A percentile compares a stretch with the other conserved stretches of the same genome.
phyloP scores from a whole-genome alignment of 2,888 invertebrate species.

The Linnaemya tessellans region DNA sequence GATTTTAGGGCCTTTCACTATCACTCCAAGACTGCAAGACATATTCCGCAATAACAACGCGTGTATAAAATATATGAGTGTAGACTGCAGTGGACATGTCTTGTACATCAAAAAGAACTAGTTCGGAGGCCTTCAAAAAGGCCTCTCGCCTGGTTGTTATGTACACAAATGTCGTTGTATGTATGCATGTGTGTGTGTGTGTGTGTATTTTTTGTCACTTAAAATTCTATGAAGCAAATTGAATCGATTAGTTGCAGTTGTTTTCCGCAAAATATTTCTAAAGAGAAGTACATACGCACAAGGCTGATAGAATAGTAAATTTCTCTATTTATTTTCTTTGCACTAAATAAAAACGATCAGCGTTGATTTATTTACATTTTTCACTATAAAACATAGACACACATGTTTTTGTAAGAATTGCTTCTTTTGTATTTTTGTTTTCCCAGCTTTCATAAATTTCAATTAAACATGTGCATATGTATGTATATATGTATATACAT shows the following conservation, averaged over 20 bases:
- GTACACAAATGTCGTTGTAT: background rate
- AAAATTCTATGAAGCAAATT: background rate
- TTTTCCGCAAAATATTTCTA: conserved; percentile 26
- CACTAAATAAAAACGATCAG: conserved; percentile 25
- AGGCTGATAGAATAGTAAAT: background rate
- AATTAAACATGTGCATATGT: too few relatives aligned
- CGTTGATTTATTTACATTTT: conserved; percentile 6
- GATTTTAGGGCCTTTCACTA: too few relatives aligned
- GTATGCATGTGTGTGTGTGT: background rate
- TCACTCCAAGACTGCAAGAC: too few relatives aligned
- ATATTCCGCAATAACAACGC: too few relatives aligned
- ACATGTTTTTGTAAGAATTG: conserved; percentile 4
- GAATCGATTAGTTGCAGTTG: background rate
- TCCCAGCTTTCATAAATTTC: background rate
- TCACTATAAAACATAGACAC: background rate
- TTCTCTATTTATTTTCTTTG: conserved; percentile 41
- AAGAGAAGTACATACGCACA: background rate
- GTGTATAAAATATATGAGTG: too few relatives aligned
- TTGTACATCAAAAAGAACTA: too few relatives aligned
- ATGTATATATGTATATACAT: too few relatives aligned
- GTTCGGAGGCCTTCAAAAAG: too few relatives aligned
- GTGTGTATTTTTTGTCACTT: background rate
- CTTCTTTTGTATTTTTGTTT: background rate
- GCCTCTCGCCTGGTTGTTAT: too few relatives aligned
- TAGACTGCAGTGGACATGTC: too few relatives aligned